Base-by-base conservation (phyloP, 1,140 invertebrate species). In the Listronotus oregonensis region DNA sequence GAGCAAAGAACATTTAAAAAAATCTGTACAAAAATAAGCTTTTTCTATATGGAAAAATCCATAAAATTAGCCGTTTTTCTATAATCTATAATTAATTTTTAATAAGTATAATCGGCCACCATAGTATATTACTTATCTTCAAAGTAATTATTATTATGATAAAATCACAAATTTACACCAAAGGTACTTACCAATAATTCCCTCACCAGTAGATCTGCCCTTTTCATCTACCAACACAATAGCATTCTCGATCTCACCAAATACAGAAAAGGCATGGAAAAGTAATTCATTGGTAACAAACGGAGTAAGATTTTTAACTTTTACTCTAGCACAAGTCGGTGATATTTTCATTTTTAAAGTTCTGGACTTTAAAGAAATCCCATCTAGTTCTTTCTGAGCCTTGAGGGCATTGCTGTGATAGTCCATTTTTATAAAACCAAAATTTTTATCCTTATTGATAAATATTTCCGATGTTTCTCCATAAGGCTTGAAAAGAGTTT, bases 391-490 rank as follows among this genome's bases (percentile, higher is more conserved):
- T 37, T 90, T 86, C 77, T 97, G 96, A 17, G 96, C 97, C 75
- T 90, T 93, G 79, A 99, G 96, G 56, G 97, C 96, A 85, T 96
- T 97, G 3, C 88, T 84, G 78, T 94, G 88, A 73, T 91, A 98
- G 80, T 99, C 97, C 87, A 99, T 84, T 82, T 95, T 89, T 50
- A 99, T 88, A 80, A 99, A 99, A 43, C 94, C 96, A 84, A 98
- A 99, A 75, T 95, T 95, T 78, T 98, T 98, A 55, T 94, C 91
- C 68, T 91, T 89, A 80, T 97, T 97, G 0, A 98, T 82, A 79
- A 97, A 99, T 7, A 95, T 80, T 81, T 99, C 97, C n/a, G 89
- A 87, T 51, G 90, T 87, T 82, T 96, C 93, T 39, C 95, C 95
- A 82, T 85, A 95, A 31, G 86, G 84, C 32, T 83, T 81, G 73